These are phyloP conservation scores for human (Homo sapiens) DNA, from an alignment of 2,113 vertebrate species.

Conservation along the genomic window GRCh38 chrX:52700001-52700500, in stretches of 20 bases:
- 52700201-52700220: background rate
- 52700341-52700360: background rate
- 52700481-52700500: rapidly evolving
- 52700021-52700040: background rate
- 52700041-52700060: background rate
- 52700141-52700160: background rate
- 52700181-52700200: conserved; percentile 12
- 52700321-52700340: background rate
- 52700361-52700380: background rate
- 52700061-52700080: background rate
- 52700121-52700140: background rate
- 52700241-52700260: background rate
- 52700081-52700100: background rate
- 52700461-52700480: background rate
- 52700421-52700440: background rate
- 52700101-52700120: background rate
- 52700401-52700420: background rate
- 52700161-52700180: background rate
- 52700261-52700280: background rate
- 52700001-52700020: background rate
- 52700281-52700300: background rate
- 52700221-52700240: background rate
- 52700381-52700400: background rate
- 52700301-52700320: background rate
- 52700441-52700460: background rate